These are phyloP conservation scores for Chitala chitala DNA, from an alignment of 2,113 vertebrate species.

Conservation along the genomic window DNA sequence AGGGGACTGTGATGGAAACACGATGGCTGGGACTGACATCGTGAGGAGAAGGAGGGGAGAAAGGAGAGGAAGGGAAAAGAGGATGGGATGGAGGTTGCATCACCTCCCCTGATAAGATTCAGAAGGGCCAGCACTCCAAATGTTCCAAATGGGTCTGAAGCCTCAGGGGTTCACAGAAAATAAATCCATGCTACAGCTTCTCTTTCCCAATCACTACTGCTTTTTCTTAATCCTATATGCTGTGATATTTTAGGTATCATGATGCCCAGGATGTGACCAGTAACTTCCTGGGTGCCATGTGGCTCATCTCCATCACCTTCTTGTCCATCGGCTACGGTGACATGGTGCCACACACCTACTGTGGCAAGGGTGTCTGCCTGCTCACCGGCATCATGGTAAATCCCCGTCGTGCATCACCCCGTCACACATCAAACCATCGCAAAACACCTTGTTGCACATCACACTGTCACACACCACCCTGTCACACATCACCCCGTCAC, in stretches of 20 bases:
- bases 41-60: not conserved
- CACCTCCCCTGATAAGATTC: not conserved
- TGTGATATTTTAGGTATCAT: constrained; percentile 74
- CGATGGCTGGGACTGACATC: not conserved
- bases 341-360: constrained; percentile 98
- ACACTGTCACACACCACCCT: no score
- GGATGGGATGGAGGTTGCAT: not conserved
- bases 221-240: no score
- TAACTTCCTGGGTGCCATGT: constrained; percentile 98
- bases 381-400: constrained; percentile 98
- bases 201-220: not conserved
- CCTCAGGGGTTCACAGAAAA: not conserved
- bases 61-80: not conserved
- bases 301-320: constrained; percentile 98
- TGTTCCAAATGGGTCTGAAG: not conserved
- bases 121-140: not conserved
- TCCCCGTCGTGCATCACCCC: no score
- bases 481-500: no score
- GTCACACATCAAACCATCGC: no score
- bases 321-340: constrained; percentile 96
- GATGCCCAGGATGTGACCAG: constrained; percentile 96
- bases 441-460: no score
- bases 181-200: not conserved
- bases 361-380: constrained; percentile 95
- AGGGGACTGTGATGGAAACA: not conserved